Percentiles rank a stretch among this genome's conserved stretches.
These are phyloP conservation scores for Ascidia mentula DNA, from an alignment of 23 tunicate species.

Conservation along the genomic window DNA sequence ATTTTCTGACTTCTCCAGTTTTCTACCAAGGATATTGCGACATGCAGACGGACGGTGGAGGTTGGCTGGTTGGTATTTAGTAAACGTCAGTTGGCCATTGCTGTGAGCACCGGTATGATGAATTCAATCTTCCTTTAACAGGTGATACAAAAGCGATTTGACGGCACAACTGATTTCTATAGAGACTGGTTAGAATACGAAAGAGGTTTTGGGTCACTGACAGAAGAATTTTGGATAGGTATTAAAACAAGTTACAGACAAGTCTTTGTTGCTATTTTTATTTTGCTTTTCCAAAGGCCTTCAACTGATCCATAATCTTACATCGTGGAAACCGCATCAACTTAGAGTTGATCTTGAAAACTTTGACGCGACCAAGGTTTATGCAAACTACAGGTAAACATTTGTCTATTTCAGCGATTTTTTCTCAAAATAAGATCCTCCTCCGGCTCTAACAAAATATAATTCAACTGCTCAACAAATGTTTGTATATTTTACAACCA, in stretches of 20 bases:
- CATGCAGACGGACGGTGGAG: constrained; percentile 9
- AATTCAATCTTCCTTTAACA: background rate
- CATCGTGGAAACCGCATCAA: constrained; percentile 6
- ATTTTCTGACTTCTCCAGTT: background rate
- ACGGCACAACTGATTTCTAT: constrained; percentile 39
- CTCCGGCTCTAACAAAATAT: too few relatives aligned
- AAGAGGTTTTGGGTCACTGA: constrained; percentile 31
- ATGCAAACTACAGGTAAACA: constrained; percentile 42
- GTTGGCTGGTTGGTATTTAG: constrained; percentile 1
- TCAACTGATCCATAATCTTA: constrained; percentile 22
- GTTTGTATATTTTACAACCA: too few relatives aligned
- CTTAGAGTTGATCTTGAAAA: constrained; percentile 25
- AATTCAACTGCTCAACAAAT: too few relatives aligned
- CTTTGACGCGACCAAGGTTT: constrained; percentile 17
- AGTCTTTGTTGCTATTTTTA: background rate
- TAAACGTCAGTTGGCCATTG: background rate
- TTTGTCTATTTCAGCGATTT: too few relatives aligned
- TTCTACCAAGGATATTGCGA: background rate
- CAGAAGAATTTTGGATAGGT: constrained; percentile 45
- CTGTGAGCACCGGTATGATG: background rate
- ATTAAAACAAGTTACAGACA: background rate
- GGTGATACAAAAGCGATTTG: constrained; percentile 35
- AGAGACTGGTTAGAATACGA: constrained; percentile 34
- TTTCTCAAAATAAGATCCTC: too few relatives aligned
- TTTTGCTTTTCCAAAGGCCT: constrained; percentile 20